phyloP scores from a whole-genome alignment of 2,797 vertebrate genomes.

The Lithobates pipiens region DNA sequence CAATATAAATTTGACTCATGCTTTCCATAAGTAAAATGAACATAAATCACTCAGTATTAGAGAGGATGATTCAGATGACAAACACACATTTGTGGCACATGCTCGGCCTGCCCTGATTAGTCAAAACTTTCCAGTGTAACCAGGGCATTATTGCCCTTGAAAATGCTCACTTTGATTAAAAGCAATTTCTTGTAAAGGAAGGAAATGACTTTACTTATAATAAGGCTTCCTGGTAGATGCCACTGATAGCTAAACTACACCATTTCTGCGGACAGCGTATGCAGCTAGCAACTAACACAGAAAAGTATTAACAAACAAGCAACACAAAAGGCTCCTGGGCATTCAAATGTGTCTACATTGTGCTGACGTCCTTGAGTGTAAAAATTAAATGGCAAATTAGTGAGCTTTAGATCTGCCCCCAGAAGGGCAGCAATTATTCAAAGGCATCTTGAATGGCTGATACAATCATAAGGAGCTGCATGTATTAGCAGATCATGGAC shows the following conservation, averaged over 20 bases:
- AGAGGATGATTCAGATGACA: constrained; percentile 26
- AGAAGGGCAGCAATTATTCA: neutral
- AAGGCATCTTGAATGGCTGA: neutral
- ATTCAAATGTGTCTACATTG: neutral
- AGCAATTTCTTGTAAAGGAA: constrained; percentile 21
- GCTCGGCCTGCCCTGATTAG: neutral
- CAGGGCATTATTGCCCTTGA: neutral
- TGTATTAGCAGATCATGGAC: neutral
- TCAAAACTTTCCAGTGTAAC: neutral
- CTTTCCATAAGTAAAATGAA: constrained; percentile 19
- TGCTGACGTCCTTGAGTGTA: neutral
- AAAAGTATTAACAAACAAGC: neutral
- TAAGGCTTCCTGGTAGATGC: neutral
- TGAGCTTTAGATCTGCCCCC: neutral
- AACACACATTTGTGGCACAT: neutral
- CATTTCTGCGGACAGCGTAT: neutral
- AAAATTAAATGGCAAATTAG: neutral
- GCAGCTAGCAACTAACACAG: neutral
- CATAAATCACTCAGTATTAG: constrained; percentile 28
- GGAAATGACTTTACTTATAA: neutral
- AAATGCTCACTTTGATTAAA: constrained; percentile 12
- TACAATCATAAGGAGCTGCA: neutral
- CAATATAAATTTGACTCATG: constrained; percentile 29
- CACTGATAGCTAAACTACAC: neutral
- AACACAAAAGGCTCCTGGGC: neutral